Evolutionary conservation across 2,113 vertebrate species (phyloP), one percentile per base, ranked within the genome.

Genomic region (Eurystomus gularis): DNA sequence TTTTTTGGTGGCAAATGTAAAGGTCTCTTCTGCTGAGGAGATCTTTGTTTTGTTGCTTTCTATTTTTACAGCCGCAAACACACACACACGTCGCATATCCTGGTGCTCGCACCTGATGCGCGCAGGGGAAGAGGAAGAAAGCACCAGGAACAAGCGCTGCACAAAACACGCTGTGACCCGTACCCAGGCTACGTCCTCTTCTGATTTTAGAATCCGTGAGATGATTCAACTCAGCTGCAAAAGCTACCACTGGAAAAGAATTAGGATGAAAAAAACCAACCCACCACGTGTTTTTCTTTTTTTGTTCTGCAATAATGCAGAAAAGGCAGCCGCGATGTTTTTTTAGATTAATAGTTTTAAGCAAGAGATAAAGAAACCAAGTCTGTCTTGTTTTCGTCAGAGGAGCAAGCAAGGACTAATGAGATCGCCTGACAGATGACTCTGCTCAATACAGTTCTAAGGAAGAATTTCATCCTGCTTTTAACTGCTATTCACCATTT

Each of bases 111-210:
- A 49, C 48, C 48, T 12, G 73, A 64, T 6, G n/a, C 2, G 37
- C 2, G 24, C 28, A 37, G 26, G 0, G 29, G 54, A 40, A 71
- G 40, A 62, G 64, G 39, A n/a, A 35, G 31, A 42, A 24, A 80
- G 65, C 8, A 17, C 6, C 8, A 28, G 65, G 60, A 78, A 25
- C 0, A 7, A 52, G 48, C 37, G 7, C 2, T 4, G 76, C 71
- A 13, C 54, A 23, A 40, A 66, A 15, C 1, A 4, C 42, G 4
- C 5, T 1, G 1, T 1, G 1, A 16, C 6, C n/a, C 42, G 1
- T 5, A 25, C 28, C 40, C 7, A 16, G 49, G 61, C 44, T n/a
- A 35, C 60, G 1, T 20, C 28, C 51, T 44, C 33, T 64, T 54
- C 61, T 0, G 2, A 12, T 25, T 75, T 40, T 11, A 52, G 10